A percentile compares a stretch with the other conserved stretches of the same genome.
phyloP scores from a whole-genome alignment of 2,797 vertebrate genomes.

The Sebastes nivosus region DNA sequence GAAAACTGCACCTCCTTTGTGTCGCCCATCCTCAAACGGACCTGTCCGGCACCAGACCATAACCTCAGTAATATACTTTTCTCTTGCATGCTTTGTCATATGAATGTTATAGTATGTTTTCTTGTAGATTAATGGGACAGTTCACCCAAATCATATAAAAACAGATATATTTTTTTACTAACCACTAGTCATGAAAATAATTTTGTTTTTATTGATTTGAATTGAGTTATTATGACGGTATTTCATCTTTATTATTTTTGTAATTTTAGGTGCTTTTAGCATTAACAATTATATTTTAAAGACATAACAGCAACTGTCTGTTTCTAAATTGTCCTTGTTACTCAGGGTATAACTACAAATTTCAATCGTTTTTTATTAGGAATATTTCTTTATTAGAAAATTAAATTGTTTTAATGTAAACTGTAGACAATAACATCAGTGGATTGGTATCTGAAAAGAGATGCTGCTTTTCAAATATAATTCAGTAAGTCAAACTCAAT shows the following conservation, averaged over 20 bases:
- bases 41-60: conserved; percentile 25
- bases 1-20: conserved; percentile 64
- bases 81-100: neutral
- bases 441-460: neutral
- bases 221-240: neutral
- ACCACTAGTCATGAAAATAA: neutral
- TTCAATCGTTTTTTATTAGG: neutral
- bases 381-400: neutral
- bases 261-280: neutral
- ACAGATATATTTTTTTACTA: neutral
- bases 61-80: neutral
- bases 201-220: neutral
- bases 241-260: neutral
- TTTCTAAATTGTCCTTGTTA: neutral
- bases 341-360: neutral
- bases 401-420: neutral
- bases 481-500: neutral
- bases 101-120: neutral
- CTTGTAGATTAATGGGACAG: neutral
- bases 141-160: neutral
- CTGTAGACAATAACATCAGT: neutral
- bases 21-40: conserved; percentile 37
- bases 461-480: neutral
- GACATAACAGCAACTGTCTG: neutral
- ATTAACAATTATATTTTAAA: neutral